Percentiles rank a stretch among this genome's conserved stretches.
phyloP scores from a whole-genome alignment of 2,113 vertebrate genomes.

The Thunnus maccoyii region DNA sequence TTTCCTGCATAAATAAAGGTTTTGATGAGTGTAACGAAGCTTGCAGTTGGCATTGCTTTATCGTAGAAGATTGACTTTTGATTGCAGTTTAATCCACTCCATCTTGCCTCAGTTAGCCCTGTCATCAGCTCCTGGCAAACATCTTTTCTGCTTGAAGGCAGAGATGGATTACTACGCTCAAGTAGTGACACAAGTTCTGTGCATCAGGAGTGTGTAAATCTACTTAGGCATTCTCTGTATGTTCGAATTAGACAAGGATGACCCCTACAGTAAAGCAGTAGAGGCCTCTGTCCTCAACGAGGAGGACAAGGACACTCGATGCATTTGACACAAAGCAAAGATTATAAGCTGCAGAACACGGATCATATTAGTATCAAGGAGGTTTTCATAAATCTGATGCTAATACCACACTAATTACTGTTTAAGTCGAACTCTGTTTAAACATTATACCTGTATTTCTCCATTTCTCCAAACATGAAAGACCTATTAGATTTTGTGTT shows the following conservation, averaged over 20 bases:
- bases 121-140: constrained; percentile 33
- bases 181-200: constrained; percentile 36
- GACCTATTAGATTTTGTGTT: neutral
- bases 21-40: constrained; percentile 6
- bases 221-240: constrained; percentile 45
- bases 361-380: neutral
- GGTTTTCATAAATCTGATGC: neutral
- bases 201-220: constrained; percentile 55
- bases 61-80: constrained; percentile 40
- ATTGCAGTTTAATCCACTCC: constrained; percentile 24
- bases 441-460: neutral
- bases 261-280: constrained; percentile 43
- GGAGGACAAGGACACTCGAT: constrained; percentile 32
- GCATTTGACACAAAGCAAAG: constrained; percentile 28
- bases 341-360: constrained; percentile 13
- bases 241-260: constrained; percentile 54
- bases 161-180: constrained; percentile 50
- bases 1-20: neutral
- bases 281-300: constrained; percentile 32
- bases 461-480: neutral
- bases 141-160: constrained; percentile 25
- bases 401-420: constrained; percentile 5
- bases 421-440: constrained; percentile 4
- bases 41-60: neutral
- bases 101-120: constrained; percentile 32